A percentile compares a stretch with the other conserved stretches of the same genome.
These are phyloP conservation scores for Rhyacophila brunnea DNA, from an alignment of 1,140 invertebrate species.

Conservation along the genomic window DNA sequence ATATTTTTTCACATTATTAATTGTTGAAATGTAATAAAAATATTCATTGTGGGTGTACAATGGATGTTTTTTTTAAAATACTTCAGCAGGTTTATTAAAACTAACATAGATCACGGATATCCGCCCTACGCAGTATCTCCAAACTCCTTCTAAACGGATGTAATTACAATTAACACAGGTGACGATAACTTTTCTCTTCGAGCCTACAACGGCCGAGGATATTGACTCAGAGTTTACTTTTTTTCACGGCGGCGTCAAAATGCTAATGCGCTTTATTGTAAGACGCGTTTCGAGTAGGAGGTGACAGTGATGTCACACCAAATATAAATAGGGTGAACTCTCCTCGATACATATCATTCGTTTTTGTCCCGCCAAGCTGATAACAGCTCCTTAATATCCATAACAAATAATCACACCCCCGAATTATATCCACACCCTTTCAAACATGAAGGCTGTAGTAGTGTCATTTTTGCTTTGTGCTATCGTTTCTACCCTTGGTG, in stretches of 20 bases:
- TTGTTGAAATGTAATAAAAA: too few relatives aligned
- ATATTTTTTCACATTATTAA: too few relatives aligned
- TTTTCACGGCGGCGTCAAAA: neutral
- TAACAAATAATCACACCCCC: neutral
- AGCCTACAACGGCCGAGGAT: neutral
- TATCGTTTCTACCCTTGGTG: slow-evolving; percentile 34
- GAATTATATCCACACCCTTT: slow-evolving; percentile 12
- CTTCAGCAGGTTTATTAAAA: too few relatives aligned
- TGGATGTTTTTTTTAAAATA: too few relatives aligned
- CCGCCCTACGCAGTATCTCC: neutral
- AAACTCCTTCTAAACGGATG: neutral
- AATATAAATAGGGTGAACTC: slow-evolving; percentile 31
- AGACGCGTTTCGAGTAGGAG: neutral
- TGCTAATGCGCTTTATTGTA: neutral
- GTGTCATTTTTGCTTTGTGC: neutral
- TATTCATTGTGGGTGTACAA: too few relatives aligned
- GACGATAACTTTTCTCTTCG: neutral
- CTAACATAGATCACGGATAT: neutral
- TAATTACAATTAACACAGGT: too few relatives aligned
- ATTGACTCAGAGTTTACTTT: neutral
- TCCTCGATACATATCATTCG: slow-evolving; percentile 18
- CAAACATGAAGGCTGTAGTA: neutral
- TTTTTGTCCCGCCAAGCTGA: slow-evolving; percentile 6
- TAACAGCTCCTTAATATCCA: slow-evolving; percentile 17
- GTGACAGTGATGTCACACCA: slow-evolving; percentile 27